Percentiles rank a stretch among this genome's conserved stretches.
phyloP scores from a whole-genome alignment of 2,888 invertebrate species.

The Heliconius erato region DNA sequence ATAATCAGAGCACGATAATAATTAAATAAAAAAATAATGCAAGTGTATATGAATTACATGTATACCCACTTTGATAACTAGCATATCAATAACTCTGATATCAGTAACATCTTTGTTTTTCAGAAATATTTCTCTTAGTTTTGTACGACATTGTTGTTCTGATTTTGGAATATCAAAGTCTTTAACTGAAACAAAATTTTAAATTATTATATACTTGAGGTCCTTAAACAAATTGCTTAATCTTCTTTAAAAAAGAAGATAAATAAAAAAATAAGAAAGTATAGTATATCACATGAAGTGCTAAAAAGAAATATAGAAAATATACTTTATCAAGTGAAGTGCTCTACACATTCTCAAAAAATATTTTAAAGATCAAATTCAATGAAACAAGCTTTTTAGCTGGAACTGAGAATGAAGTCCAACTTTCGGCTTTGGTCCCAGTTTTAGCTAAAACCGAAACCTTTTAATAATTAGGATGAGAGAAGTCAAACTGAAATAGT shows the following conservation, averaged over 20 bases:
- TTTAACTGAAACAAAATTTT: constrained; percentile 86
- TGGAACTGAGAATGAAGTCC: no score
- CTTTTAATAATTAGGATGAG: no score
- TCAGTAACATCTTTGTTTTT: constrained; percentile 93
- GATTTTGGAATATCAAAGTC: constrained; percentile 93
- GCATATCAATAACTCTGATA: constrained; percentile 95
- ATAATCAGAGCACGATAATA: not conserved
- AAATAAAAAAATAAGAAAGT: no score
- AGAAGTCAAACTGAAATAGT: no score
- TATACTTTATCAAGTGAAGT: not conserved
- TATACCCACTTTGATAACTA: constrained; percentile 93
- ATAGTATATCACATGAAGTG: no score
- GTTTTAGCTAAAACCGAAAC: no score
- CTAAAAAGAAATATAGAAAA: not conserved
- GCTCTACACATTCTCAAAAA: not conserved
- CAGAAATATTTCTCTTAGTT: constrained; percentile 91
- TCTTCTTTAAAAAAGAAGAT: no score
- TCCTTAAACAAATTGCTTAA: not conserved
- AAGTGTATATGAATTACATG: not conserved
- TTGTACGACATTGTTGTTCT: constrained; percentile 88
- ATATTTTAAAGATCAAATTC: not conserved
- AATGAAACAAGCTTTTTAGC: not conserved
- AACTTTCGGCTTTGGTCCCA: no score
- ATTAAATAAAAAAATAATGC: not conserved
- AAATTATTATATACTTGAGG: not conserved